These are phyloP conservation scores for Labeo rohita DNA, from an alignment of 2,113 vertebrate species.

Conservation along the genomic window DNA sequence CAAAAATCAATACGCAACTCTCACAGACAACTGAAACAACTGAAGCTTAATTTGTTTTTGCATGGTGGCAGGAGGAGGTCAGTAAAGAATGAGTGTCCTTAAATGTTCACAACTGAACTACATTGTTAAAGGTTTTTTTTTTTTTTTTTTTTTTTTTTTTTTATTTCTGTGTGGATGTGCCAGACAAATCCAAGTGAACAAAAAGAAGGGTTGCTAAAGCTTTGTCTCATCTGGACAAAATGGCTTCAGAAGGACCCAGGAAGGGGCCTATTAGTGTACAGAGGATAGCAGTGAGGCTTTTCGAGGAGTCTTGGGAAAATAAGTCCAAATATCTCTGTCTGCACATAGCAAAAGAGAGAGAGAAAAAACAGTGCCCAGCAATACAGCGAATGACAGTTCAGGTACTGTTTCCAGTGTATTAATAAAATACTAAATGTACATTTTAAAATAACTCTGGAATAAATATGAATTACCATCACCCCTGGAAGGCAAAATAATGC, in stretches of 20 bases:
- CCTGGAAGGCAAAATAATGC: neutral
- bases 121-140: constrained; percentile 28
- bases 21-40: constrained; percentile 59
- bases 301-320: constrained; percentile 40
- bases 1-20: constrained; percentile 61
- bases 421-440: neutral
- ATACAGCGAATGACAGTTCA: neutral
- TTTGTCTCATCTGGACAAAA: constrained; percentile 25
- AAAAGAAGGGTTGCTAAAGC: constrained; percentile 40
- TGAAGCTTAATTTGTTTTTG: constrained; percentile 64
- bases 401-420: no score
- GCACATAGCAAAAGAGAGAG: neutral
- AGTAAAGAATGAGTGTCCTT: constrained; percentile 55
- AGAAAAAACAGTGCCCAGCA: neutral
- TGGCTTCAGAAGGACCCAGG: constrained; percentile 47
- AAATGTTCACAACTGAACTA: constrained; percentile 31
- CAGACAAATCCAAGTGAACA: constrained; percentile 18
- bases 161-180: constrained; percentile 21
- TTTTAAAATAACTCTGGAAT: neutral
- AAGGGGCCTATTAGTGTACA: constrained; percentile 51
- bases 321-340: constrained; percentile 27
- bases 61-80: constrained; percentile 51
- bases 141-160: constrained; percentile 35
- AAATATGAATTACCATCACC: neutral
- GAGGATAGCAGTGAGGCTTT: constrained; percentile 45